Conservation (phyloP, 37 sponge, comb jelly and placozoan species). For the Ephydatia muelleri region DNA sequence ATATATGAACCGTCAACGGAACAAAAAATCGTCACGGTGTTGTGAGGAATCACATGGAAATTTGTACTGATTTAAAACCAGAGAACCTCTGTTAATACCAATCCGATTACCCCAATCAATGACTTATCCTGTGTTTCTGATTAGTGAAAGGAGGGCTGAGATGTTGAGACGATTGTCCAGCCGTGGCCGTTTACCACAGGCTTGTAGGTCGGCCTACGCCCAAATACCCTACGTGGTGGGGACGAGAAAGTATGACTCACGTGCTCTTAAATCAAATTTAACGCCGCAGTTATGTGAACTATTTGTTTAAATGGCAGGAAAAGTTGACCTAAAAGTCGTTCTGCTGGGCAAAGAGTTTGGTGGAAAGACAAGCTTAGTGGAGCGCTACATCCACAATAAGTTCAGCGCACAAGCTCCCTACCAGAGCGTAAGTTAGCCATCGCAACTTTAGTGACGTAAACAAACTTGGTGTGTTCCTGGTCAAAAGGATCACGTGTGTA, state of each 20-base stretch:
- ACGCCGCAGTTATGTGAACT: not conserved
- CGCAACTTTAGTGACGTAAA: not conserved
- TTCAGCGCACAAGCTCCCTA: conserved; percentile 86
- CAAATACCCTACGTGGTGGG: too few relatives aligned
- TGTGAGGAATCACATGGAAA: too few relatives aligned
- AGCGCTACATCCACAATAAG: conserved; percentile 92
- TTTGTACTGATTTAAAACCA: too few relatives aligned
- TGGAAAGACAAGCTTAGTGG: conserved; percentile 96
- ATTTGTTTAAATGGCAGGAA: conserved; percentile 69
- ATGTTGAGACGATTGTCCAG: too few relatives aligned
- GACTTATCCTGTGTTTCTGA: too few relatives aligned
- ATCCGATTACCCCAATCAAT: too few relatives aligned
- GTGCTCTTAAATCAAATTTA: not conserved
- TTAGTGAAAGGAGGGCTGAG: too few relatives aligned
- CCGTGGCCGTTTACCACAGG: too few relatives aligned
- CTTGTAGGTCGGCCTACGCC: too few relatives aligned
- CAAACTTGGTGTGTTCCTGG: not conserved
- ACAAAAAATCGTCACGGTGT: too few relatives aligned
- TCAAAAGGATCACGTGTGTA: not conserved
- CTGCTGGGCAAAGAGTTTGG: conserved; percentile 94
- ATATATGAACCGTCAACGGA: too few relatives aligned
- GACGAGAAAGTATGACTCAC: not conserved
- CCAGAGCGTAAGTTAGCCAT: conserved; percentile 75
- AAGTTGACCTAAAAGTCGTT: conserved; percentile 92
- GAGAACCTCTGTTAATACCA: too few relatives aligned